phyloP scores from a whole-genome alignment of 2,888 invertebrate genomes.

The Xylota sylvarum region DNA sequence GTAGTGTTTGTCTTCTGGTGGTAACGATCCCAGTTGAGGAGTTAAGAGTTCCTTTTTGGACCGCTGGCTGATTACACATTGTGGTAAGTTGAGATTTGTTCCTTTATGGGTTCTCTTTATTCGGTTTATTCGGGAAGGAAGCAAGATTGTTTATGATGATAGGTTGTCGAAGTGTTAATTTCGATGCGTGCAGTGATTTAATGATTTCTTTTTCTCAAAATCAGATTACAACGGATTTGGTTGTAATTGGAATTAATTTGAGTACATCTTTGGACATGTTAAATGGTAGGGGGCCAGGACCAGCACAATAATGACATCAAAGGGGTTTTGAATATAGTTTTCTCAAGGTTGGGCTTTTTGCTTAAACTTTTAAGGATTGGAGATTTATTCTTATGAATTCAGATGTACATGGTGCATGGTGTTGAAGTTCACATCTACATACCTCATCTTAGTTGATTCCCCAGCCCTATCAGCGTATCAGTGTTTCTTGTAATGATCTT shows the following conservation, averaged over 20 bases:
- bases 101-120: conserved; percentile 1
- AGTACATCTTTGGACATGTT: background rate
- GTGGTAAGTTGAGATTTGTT: conserved; percentile 62
- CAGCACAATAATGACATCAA: too few species aligned
- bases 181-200: conserved; percentile 21
- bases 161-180: conserved; percentile 53
- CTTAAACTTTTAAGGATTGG: too few species aligned
- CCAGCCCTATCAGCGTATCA: too few species aligned
- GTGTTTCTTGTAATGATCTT: too few species aligned
- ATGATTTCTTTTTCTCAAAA: conserved; percentile 1
- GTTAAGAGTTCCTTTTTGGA: conserved; percentile 40
- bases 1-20: conserved; percentile 30
- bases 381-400: too few species aligned
- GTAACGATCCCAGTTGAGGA: conserved; percentile 28
- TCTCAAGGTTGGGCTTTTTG: too few species aligned
- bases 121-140: background rate
- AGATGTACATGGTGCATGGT: too few species aligned
- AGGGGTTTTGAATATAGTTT: too few species aligned
- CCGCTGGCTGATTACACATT: conserved; percentile 47
- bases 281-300: too few species aligned
- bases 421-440: too few species aligned
- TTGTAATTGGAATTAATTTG: conserved; percentile 24
- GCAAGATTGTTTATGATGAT: conserved; percentile 40
- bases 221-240: conserved; percentile 13
- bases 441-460: too few species aligned